Evolutionary conservation across 2,888 invertebrate genomes (phyloP), one percentile per base, ranked within the genome.

Genomic region (Mystacides longicornis): DNA sequence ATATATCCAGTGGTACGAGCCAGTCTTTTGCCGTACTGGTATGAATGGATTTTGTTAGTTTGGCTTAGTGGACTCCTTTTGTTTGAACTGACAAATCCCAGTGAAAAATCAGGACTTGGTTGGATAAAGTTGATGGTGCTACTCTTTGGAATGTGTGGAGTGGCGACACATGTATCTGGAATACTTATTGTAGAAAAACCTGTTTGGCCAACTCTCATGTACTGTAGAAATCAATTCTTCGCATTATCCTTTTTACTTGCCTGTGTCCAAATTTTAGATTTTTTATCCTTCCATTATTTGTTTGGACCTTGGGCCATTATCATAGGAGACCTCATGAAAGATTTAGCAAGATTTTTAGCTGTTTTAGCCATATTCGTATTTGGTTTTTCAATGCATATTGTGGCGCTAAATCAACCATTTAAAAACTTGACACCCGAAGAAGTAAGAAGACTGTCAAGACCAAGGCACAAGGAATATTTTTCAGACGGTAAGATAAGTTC

Each of bases 241-340:
- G 98, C 97, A 0, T 78, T 97, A 67, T 92, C 95, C 55, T 89
- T 99, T 70, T 81, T 99, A 59, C 78, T 97, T 65, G 95, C 96
- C 54, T 99, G 98, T 75, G 95, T 99, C 49, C 96, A 98, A 75
- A 93, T 98, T 66, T 78, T 98, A 67, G 94, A 95, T 77, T 99
- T 99, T 71, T 78, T 99, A 49, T 97, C 97, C 21, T 99, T 99
- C 71, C 99, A 99, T 73, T 95, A 99, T 74, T 81, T 99, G 19
- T 99, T 99, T 70, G 99, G 99, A 48, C 99, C 99, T 0, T 99
- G 99, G 99, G 98, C 98, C 27, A 99, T 99, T 68, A 99, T 99
- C 70, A 99, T 99, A 67, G 92, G 97, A 20, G 91, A 93, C 71
- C 78, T 93, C 54, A 87, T 93, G 83, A 93, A 93, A 71, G 95